Percentiles rank a stretch among this genome's conserved stretches.
phyloP scores from a whole-genome alignment of 2,797 vertebrate genomes.

The Paguma larvata region DNA sequence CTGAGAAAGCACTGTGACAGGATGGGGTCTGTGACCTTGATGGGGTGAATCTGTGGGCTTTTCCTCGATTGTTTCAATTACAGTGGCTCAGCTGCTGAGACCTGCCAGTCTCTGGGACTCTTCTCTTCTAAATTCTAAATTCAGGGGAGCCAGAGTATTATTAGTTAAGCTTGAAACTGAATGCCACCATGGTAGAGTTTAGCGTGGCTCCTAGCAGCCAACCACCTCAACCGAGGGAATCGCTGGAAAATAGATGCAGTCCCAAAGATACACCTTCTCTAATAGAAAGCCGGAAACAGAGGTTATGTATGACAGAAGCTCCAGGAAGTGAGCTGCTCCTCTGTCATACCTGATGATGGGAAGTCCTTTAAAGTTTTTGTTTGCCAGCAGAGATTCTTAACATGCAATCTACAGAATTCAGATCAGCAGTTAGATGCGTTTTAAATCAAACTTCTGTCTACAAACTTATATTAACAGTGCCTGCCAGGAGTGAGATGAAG shows the following conservation, averaged over 20 bases:
- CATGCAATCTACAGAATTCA: neutral
- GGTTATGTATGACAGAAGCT: neutral
- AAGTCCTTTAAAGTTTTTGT: neutral
- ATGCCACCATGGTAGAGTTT: neutral
- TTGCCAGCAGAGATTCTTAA: neutral
- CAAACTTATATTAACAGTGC: constrained; percentile 4
- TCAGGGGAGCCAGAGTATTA: neutral
- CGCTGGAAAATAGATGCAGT: neutral
- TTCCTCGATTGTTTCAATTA: neutral
- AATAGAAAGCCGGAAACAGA: neutral
- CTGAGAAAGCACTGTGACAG: neutral
- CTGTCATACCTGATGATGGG: neutral
- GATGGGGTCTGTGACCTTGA: neutral
- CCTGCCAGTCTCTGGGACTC: neutral
- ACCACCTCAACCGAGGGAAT: neutral
- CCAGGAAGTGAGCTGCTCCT: neutral
- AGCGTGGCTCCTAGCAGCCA: neutral
- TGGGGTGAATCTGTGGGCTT: neutral
- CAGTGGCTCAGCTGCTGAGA: neutral
- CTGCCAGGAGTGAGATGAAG: constrained; percentile 21
- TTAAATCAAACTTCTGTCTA: neutral
- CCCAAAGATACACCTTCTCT: neutral
- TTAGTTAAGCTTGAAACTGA: neutral
- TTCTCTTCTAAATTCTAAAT: neutral
- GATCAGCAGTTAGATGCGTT: neutral